Evolutionary conservation across 2,113 vertebrate species (phyloP), one percentile per base, ranked within the genome.

Genomic region (Calonectris borealis): DNA sequence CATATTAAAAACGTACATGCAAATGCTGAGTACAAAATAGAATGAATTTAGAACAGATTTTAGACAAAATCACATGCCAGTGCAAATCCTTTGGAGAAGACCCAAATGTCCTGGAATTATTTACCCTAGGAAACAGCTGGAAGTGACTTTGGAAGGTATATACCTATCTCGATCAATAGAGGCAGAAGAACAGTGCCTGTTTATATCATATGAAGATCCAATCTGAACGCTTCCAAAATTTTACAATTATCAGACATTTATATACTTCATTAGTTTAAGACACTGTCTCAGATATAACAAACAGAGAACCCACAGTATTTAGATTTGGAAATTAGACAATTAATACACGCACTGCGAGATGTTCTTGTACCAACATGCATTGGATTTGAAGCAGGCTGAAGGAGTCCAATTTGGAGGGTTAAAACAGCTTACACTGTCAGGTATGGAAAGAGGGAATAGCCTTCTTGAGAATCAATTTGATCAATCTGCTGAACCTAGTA

Each of bases 321-420:
- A 40, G 14, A 57, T 72, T 20, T 60, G 19, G 21, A 79, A 89
- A 64, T 60, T 5, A 85, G 21, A 29, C 24, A 61, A 40, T 26
- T 64, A 82, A 34, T 17, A n/a, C 0, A 0, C 1, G 2, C 19
- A 7, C 7, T 17, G 4, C 0, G 1, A 85, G 34, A 76, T 48
- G 16, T 8, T 48, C 10, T 48, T 61, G 12, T 24, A 66, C 6
- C 36, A 34, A 29, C 5, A 2, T 4, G 5, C 16, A 13, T 1
- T 65, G 32, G 27, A 46, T 76, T 54, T 60, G 34, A 64, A 81
- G 42, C 25, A 1, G 2, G 61, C 7, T 54, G 21, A 70, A 62
- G 22, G 3, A 46, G 38, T 78, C 16, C 13, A 38, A 0, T 70
- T 52, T 44, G 29, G 83, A 78, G 46, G 10, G 9, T 80, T 85